These are phyloP conservation scores for Drosophila paulistorum DNA, from an alignment of 1,140 invertebrate species.

Conservation along the genomic window DNA sequence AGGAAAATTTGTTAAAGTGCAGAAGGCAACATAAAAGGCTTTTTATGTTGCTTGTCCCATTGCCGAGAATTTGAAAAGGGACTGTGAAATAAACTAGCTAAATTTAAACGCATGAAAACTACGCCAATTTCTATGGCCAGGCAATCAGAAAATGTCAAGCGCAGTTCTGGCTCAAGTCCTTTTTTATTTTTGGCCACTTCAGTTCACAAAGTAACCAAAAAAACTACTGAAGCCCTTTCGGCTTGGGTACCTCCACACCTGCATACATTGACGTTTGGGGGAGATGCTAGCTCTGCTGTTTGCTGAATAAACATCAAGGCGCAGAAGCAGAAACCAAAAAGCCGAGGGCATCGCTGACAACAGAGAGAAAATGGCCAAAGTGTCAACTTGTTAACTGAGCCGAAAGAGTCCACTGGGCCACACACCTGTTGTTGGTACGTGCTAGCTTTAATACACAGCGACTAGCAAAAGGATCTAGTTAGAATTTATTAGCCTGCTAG, in stretches of 20 bases:
- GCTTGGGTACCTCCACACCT: slow-evolving; percentile 10
- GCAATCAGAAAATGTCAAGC: slow-evolving; percentile 70
- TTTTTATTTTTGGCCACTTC: slow-evolving; percentile 54
- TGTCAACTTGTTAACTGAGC: background rate
- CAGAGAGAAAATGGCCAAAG: background rate
- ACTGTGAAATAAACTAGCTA: slow-evolving; percentile 9
- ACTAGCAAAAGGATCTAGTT: slow-evolving; percentile 35
- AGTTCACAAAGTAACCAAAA: slow-evolving; percentile 66
- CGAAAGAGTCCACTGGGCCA: slow-evolving; percentile 27
- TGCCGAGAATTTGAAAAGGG: slow-evolving; percentile 4
- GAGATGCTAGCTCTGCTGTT: slow-evolving; percentile 28
- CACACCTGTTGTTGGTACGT: slow-evolving; percentile 67
- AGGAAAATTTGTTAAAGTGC: background rate
- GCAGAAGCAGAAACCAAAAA: slow-evolving; percentile 48
- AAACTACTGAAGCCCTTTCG: slow-evolving; percentile 60
- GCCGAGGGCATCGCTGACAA: slow-evolving; percentile 7
- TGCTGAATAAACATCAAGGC: slow-evolving; percentile 65
- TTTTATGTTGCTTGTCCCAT: slow-evolving; percentile 33
- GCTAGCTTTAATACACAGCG: slow-evolving; percentile 38
- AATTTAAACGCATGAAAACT: slow-evolving; percentile 34
- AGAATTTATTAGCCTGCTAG: slow-evolving; percentile 37
- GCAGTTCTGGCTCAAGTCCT: slow-evolving; percentile 39
- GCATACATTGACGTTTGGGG: slow-evolving; percentile 30
- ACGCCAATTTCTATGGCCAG: slow-evolving; percentile 49
- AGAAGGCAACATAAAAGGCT: slow-evolving; percentile 29